Evolutionary conservation across 2,888 invertebrate species (phyloP).

Genomic region (Thymelicus acteon): DNA sequence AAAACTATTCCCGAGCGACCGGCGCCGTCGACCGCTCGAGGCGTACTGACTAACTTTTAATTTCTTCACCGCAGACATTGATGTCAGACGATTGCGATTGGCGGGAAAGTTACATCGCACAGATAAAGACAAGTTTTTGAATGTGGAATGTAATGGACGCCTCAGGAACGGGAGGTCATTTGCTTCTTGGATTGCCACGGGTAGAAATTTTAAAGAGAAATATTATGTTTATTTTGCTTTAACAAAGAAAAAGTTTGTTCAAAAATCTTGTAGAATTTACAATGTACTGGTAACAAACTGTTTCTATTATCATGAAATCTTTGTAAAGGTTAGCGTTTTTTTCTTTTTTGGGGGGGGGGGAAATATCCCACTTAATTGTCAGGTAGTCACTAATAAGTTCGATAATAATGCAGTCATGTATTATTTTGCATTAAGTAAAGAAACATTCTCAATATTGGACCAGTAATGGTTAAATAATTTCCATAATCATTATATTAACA

Average conservation of each 20-base stretch:
- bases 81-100: conserved; percentile 75
- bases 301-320: no score
- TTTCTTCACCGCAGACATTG: conserved; percentile 78
- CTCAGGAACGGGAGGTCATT: conserved; percentile 46
- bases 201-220: conserved; percentile 34
- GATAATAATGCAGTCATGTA: no score
- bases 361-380: no score
- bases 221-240: conserved; percentile 31
- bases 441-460: no score
- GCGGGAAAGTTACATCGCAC: conserved; percentile 77
- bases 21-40: conserved; percentile 68
- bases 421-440: no score
- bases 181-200: conserved; percentile 35
- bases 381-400: no score
- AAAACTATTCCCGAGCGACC: conserved; percentile 55
- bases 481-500: no score
- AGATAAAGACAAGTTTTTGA: conserved; percentile 71
- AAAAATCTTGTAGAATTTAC: conserved; percentile 16
- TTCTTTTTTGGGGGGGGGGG: no score
- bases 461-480: no score
- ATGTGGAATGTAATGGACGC: conserved; percentile 63
- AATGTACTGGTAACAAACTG: not conserved
- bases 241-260: conserved; percentile 28
- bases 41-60: conserved; percentile 80
- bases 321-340: no score